These are phyloP conservation scores for Cossypha dichroa DNA, from an alignment of 2,797 vertebrate genomes.

Conservation along the genomic window DNA sequence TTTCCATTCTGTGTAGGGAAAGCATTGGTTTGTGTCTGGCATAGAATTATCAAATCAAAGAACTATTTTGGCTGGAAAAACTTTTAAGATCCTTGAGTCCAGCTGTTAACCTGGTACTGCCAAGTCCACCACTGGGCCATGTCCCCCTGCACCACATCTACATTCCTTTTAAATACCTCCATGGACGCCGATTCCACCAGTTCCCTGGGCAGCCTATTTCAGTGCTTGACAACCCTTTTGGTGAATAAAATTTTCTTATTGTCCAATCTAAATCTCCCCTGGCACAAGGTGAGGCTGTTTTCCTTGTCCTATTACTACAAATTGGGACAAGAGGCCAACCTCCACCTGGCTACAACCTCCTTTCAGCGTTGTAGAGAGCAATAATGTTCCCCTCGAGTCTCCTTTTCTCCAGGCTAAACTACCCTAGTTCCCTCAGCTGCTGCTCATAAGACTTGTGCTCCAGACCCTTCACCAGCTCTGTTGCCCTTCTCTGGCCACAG, in stretches of 20 bases:
- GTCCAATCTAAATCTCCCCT: background rate
- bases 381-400: background rate
- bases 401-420: background rate
- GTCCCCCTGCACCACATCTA: background rate
- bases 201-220: background rate
- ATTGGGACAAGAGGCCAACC: background rate
- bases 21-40: background rate
- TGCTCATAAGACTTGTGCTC: background rate
- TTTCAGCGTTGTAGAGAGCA: rapidly evolving
- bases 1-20: background rate
- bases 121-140: background rate
- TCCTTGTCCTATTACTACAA: background rate
- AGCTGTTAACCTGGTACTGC: background rate
- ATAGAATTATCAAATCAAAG: background rate
- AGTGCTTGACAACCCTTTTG: background rate
- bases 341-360: background rate
- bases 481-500: background rate
- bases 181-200: background rate
- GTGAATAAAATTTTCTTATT: background rate
- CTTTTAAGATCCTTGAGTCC: background rate
- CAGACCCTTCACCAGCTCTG: background rate
- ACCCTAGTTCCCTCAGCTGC: background rate
- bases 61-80: background rate
- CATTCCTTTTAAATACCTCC: background rate
- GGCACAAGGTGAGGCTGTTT: background rate